Evolutionary conservation across 2,797 vertebrate genomes (phyloP).

Genomic region (Gadopsis marmoratus): DNA sequence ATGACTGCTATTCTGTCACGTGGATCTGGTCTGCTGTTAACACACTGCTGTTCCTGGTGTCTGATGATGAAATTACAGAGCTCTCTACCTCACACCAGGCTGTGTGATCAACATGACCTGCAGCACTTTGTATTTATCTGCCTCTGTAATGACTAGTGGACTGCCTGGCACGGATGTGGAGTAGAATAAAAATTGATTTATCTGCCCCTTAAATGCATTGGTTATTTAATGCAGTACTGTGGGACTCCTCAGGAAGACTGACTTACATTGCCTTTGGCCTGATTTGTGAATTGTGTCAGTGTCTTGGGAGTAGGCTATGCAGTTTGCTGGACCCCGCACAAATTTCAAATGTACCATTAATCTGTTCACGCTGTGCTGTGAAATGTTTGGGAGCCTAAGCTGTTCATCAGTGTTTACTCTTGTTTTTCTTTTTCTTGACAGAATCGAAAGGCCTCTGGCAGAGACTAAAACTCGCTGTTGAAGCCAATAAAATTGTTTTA

Average conservation of each 20-base stretch:
- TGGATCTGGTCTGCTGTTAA: constrained; percentile 39
- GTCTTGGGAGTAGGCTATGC: constrained; percentile 33
- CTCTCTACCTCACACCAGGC: constrained; percentile 8
- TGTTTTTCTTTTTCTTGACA: constrained; percentile 43
- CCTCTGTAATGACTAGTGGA: constrained; percentile 35
- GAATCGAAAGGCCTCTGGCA: constrained; percentile 32
- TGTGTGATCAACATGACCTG: constrained; percentile 31
- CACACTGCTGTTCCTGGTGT: constrained; percentile 38
- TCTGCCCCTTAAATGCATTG: constrained; percentile 40
- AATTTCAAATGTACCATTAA: constrained; percentile 54
- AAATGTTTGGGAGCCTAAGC: constrained; percentile 33
- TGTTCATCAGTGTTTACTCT: constrained; percentile 40
- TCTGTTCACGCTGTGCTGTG: constrained; percentile 29
- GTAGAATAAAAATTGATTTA: constrained; percentile 60
- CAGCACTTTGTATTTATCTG: constrained; percentile 50
- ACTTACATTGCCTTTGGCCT: constrained; percentile 46
- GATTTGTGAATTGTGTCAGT: constrained; percentile 54
- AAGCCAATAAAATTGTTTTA: constrained; percentile 39
- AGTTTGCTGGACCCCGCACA: constrained; percentile 19
- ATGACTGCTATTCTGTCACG: constrained; percentile 35
- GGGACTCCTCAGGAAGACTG: constrained; percentile 40
- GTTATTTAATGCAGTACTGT: constrained; percentile 48
- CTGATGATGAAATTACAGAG: constrained; percentile 54
- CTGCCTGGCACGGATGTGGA: constrained; percentile 17
- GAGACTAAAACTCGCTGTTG: constrained; percentile 17